Evolutionary conservation across 2,797 vertebrate genomes (phyloP).

Genomic region (Notolabrus celidotus): DNA sequence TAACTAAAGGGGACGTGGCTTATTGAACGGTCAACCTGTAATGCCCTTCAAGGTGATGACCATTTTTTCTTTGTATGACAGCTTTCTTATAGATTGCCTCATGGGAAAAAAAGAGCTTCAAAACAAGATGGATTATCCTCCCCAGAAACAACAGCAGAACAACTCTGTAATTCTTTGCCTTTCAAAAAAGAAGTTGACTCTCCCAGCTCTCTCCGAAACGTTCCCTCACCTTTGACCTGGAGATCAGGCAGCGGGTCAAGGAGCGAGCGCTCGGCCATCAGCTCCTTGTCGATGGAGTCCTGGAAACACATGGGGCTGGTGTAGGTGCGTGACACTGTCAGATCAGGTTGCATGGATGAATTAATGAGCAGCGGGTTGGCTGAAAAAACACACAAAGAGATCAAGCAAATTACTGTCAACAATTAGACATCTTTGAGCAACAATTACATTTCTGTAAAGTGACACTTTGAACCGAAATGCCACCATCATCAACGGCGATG

Average conservation of each 20-base stretch:
- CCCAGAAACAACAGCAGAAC: background rate
- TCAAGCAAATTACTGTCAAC: constrained; percentile 14
- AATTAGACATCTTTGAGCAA: constrained; percentile 7
- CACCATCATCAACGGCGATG: constrained; percentile 1
- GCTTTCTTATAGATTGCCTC: constrained; percentile 27
- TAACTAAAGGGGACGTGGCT: constrained; percentile 6
- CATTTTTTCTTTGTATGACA: constrained; percentile 24
- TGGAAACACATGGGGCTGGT: constrained; percentile 97
- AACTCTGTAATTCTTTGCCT: background rate
- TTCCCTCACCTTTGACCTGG: constrained; percentile 91
- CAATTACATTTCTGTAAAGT: background rate
- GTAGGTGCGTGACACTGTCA: constrained; percentile 94
- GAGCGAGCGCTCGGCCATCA: constrained; percentile 84
- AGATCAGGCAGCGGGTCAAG: constrained; percentile 94
- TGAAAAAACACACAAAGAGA: constrained; percentile 68
- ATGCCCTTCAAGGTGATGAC: constrained; percentile 22
- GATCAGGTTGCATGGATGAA: constrained; percentile 93
- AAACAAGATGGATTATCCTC: constrained; percentile 38
- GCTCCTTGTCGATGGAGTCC: constrained; percentile 95
- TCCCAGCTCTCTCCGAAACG: constrained; percentile 6
- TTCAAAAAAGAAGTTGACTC: constrained; percentile 19
- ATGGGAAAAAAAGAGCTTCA: constrained; percentile 20
- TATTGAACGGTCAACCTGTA: constrained; percentile 15
- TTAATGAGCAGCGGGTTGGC: constrained; percentile 96
- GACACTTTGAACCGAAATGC: constrained; percentile 8